Conservation (phyloP, 1,140 invertebrate genomes). For the Aphis gossypii region DNA sequence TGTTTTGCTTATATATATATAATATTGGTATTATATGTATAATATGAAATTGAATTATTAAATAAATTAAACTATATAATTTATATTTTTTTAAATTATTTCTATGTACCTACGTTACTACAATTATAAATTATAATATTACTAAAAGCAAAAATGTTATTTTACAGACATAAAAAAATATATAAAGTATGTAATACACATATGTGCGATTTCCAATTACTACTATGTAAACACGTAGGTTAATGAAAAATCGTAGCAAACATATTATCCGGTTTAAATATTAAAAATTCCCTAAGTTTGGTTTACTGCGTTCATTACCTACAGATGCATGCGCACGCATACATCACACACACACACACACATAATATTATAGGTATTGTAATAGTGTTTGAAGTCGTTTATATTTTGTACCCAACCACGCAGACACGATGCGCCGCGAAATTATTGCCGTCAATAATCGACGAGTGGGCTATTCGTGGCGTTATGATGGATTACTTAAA, state of each 20-base stretch:
- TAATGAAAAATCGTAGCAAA: not conserved
- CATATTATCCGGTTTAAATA: not conserved
- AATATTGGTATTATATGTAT: not conserved
- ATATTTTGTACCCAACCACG: not conserved
- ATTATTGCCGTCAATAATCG: conserved; percentile 16
- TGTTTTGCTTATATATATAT: not conserved
- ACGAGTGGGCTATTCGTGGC: conserved; percentile 12
- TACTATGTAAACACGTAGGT: not conserved
- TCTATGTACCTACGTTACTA: not conserved
- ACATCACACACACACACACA: not conserved
- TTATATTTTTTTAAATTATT: not conserved
- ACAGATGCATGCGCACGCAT: not conserved
- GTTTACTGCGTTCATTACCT: not conserved
- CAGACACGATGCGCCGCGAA: conserved; percentile 17
- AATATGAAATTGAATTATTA: not conserved
- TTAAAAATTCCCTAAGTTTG: not conserved
- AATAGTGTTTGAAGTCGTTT: not conserved
- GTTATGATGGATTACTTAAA: conserved; percentile 32
- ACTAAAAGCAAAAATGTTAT: not conserved
- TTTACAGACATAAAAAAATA: not conserved
- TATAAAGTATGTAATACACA: not conserved
- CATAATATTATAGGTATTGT: not conserved
- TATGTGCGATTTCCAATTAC: not conserved
- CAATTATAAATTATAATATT: not conserved
- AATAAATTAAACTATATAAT: not conserved